Base-by-base conservation (phyloP, 37 sponge, comb jelly and placozoan species). In the Eunapius fragilis region DNA sequence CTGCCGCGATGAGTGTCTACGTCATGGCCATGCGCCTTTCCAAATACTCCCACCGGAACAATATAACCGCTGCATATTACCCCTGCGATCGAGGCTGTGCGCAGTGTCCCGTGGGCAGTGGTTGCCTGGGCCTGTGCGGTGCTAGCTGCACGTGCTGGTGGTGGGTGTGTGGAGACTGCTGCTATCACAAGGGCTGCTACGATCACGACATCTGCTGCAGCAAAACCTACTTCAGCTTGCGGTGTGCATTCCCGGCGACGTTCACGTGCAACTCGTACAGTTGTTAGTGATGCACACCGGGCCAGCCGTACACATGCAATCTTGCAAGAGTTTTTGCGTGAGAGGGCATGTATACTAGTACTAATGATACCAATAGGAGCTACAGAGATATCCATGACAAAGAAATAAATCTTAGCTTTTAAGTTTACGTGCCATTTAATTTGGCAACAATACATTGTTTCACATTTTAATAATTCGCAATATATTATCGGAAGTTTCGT, bases 121-220 rank as follows among this genome's bases (percentile, higher is more conserved):
- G 74, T 7, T 96, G 96, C 58, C 72, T 96, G 2, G 93, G 96
- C 24, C 25, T 93, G 85, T 96, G 96, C 68, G 96, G 96, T 10
- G 38, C 70, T 31, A 48, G 73, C 22, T 96, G 96, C 83, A 70
- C 26, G 25, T 96, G 97, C 49, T 96, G 97, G 97, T 77, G 81
- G 76, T 94, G 89, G 89, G 86, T 91, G 28, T 96, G 97, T 84
- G 92, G 92, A 2, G 94, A 96, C 77, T 96, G 97, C 83, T 96
- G 97, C 79, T 89, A 77, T 25, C 94, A 96, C 70, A 71, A 81
- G 48, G 97, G 97, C 23, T 96, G 97, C 83, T 87, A 85, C 72
- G 90, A 81, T 13, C 97, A 96, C 78, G 94, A 94, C 49, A 22
- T 91, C 25, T 96, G 94, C 82, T 96, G 97, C 69, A 37, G 81